Evolutionary conservation across 2,797 vertebrate genomes (phyloP).

Genomic region (Hemitrygon akajei): DNA sequence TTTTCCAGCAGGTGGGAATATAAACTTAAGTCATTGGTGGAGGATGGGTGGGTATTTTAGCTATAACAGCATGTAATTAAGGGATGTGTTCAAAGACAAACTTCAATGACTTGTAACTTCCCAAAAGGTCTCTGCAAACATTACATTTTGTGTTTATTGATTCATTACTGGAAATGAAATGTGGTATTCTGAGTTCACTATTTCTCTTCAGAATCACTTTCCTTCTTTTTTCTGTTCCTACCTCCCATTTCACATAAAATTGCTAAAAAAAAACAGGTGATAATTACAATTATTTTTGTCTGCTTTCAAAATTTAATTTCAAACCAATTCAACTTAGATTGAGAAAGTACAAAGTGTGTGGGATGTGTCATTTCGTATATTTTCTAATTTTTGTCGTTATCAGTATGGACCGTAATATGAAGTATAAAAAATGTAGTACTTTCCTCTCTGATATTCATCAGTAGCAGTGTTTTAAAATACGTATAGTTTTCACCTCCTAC

Average conservation of each 20-base stretch:
- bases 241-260: neutral
- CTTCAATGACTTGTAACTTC: neutral
- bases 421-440: too few species aligned
- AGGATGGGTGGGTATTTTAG: neutral
- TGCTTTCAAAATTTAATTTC: neutral
- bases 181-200: neutral
- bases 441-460: neutral
- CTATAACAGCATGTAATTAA: neutral
- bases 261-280: neutral
- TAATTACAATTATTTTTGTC: neutral
- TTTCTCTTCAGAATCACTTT: neutral
- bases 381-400: neutral
- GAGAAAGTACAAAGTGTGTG: neutral
- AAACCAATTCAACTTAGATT: neutral
- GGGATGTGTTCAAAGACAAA: neutral
- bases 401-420: neutral
- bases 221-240: neutral
- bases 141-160: neutral
- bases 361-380: neutral
- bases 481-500: neutral
- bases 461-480: neutral
- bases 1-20: too few species aligned
- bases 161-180: neutral
- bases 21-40: neutral
- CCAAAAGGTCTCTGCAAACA: neutral